These are phyloP conservation scores for Catharus minimus DNA, from an alignment of 2,113 vertebrate species.

Conservation along the genomic window DNA sequence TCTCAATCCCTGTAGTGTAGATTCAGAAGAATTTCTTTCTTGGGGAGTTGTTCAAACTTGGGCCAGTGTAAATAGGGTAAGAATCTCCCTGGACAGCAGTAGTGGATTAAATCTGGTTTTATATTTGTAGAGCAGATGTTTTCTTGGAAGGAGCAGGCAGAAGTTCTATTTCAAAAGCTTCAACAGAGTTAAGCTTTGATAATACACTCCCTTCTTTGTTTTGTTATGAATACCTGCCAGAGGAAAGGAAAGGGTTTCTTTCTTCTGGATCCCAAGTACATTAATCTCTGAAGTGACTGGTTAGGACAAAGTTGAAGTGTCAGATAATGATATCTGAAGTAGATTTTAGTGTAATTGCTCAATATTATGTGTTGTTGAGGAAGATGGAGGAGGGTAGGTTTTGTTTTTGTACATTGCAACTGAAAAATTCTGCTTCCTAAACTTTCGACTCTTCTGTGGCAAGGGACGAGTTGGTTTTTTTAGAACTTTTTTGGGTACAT, in stretches of 20 bases:
- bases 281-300: neutral
- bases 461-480: neutral
- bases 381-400: neutral
- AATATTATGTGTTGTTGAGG: neutral
- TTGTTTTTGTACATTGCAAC: neutral
- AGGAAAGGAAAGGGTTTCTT: slow-evolving; percentile 19
- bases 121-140: neutral
- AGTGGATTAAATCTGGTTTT: neutral
- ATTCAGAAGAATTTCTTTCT: neutral
- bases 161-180: slow-evolving; percentile 32
- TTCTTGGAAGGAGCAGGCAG: neutral
- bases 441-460: neutral
- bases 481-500: neutral
- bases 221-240: neutral
- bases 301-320: neutral
- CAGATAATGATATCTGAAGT: neutral
- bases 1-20: neutral
- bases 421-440: neutral
- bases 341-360: neutral
- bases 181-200: neutral
- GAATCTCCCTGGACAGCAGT: neutral
- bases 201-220: slow-evolving; percentile 16
- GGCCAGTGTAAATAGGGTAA: neutral
- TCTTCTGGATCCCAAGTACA: neutral
- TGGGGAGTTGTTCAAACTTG: neutral